phyloP scores from a whole-genome alignment of 23 tunicate species.

The Halocynthia aurantium region DNA sequence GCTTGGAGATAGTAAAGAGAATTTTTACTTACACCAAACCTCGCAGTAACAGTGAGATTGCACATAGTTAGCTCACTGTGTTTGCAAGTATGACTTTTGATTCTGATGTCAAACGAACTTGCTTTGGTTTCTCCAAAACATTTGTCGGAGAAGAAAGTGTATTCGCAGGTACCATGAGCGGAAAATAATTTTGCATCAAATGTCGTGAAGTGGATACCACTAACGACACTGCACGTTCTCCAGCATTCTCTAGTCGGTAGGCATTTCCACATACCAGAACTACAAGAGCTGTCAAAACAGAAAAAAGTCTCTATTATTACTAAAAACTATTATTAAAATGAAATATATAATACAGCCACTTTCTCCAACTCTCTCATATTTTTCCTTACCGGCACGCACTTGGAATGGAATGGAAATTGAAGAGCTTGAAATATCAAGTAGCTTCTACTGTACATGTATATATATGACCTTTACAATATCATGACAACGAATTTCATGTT shows the following conservation, averaged over 20 bases:
- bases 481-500: no score
- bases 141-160: conserved; percentile 1
- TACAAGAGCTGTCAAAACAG: conserved; percentile 1
- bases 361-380: no score
- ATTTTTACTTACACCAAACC: conserved; percentile 12
- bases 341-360: no score
- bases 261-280: conserved; percentile 6
- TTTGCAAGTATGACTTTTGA: conserved; percentile 7
- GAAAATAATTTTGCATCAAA: conserved; percentile 3
- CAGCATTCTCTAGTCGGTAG: conserved; percentile 1
- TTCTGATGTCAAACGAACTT: conserved; percentile 14
- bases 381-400: no score
- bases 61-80: conserved; percentile 9
- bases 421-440: no score
- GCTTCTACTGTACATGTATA: no score
- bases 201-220: conserved; percentile 4
- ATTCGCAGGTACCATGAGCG: conserved; percentile 11
- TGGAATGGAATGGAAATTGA: no score
- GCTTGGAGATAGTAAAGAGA: no score
- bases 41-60: conserved; percentile 6
- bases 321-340: no score
- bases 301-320: no score
- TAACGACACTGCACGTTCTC: conserved; percentile 10
- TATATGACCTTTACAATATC: no score
- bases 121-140: neutral